phyloP scores from a whole-genome alignment of 2,113 vertebrate species.

The Neolamprologus kungweensis region DNA sequence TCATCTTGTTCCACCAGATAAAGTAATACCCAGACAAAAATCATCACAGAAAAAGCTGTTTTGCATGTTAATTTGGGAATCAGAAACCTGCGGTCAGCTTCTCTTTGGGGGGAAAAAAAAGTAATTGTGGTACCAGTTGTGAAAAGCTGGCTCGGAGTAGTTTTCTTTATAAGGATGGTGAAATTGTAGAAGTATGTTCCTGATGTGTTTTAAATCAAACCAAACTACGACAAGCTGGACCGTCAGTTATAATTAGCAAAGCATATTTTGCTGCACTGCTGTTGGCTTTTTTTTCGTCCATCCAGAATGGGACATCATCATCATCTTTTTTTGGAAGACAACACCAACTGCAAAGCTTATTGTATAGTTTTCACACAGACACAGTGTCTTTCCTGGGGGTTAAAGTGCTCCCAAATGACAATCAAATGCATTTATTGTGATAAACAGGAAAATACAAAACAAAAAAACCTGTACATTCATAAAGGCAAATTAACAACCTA shows the following conservation, averaged over 20 bases:
- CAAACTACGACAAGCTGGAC: not conserved
- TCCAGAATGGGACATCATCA: not conserved
- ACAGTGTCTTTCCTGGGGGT: not conserved
- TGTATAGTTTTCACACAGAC: not conserved
- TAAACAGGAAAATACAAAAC: not conserved
- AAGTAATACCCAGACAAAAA: not conserved
- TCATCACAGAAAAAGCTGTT: not conserved
- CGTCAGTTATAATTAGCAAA: not conserved
- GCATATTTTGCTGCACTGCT: not conserved
- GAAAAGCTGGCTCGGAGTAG: not conserved
- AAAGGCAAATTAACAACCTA: not conserved
- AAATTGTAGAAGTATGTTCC: not conserved
- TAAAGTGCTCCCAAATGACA: not conserved
- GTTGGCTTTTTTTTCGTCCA: not conserved
- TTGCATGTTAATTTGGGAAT: not conserved
- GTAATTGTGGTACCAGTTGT: not conserved
- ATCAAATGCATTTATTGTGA: constrained; percentile 45
- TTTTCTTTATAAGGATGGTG: not conserved
- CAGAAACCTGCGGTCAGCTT: not conserved
- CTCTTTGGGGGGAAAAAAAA: accelerated
- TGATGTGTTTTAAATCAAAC: not conserved
- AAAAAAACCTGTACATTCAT: constrained; percentile 2
- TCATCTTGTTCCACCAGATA: not conserved
- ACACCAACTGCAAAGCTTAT: not conserved
- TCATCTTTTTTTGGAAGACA: not conserved